Conservation (phyloP, 2,888 invertebrate species). For the Drosophila limbata region DNA sequence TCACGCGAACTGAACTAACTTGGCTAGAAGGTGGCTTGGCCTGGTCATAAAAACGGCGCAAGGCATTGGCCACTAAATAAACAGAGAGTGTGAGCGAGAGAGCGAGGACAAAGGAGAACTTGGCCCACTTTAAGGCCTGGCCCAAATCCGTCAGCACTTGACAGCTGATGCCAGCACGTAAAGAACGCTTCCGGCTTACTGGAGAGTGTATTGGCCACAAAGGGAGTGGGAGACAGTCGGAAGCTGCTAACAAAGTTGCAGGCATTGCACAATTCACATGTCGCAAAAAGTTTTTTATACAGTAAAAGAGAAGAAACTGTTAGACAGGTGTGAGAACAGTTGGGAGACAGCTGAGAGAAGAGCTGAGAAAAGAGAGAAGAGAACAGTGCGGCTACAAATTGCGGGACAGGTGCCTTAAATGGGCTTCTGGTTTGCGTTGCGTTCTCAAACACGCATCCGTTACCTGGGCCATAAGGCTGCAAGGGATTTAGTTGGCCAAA, state of each 20-base stretch:
- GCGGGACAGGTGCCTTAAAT: conserved; percentile 70
- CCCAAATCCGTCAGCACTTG: conserved; percentile 75
- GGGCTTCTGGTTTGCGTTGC: conserved; percentile 44
- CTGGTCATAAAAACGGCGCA: conserved; percentile 60
- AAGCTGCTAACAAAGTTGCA: conserved; percentile 71
- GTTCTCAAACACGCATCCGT: conserved; percentile 31
- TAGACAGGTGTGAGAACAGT: conserved; percentile 13
- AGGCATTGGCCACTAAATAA: conserved; percentile 68
- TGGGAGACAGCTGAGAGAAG: conserved; percentile 2
- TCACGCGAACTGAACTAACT: conserved; percentile 64
- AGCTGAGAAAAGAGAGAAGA: conserved; percentile 14
- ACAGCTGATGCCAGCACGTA: conserved; percentile 66
- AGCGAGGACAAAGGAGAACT: neutral
- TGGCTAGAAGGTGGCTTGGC: conserved; percentile 5
- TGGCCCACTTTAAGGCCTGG: conserved; percentile 44
- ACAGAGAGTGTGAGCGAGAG: conserved; percentile 25
- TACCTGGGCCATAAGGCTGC: conserved; percentile 1
- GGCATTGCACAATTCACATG: conserved; percentile 33
- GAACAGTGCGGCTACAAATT: conserved; percentile 11
- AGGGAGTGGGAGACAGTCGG: conserved; percentile 24
- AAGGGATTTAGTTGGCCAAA: conserved; percentile 49
- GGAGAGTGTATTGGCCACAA: conserved; percentile 30
- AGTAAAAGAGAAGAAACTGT: conserved; percentile 6
- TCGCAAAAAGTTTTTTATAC: conserved; percentile 41
- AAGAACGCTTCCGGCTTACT: conserved; percentile 67